Evolutionary conservation across 2,113 vertebrate genomes (phyloP), one percentile per base, ranked within the genome.

Genomic region (Bothrops jararaca): DNA sequence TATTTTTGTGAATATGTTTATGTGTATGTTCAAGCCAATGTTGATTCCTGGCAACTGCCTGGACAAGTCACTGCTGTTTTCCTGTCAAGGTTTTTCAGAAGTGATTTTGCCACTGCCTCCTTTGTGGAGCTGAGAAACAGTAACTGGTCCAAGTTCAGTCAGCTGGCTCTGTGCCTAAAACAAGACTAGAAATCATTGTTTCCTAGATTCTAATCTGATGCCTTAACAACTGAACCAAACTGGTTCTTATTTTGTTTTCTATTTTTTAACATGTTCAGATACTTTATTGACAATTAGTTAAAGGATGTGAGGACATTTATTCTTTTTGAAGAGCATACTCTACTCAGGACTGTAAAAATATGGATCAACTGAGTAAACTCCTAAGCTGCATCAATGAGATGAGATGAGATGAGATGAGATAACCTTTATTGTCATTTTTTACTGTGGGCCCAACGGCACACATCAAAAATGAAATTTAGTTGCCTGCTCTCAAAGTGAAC

Each of bases 201-300:
- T 74, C n/a, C 13, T 34, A 18, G n/a, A 7, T 34, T 39, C 69
- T 39, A 7, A 8, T 20, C 34, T 80, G 18, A 6, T 39, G 15
- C 18, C 69, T 80, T 39, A 42, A 80, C 69, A 18, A 39, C 18
- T 9, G 18, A 7, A 80, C n/a, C 34, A 39, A 80, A 80, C 69
- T 80, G 69, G 69, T 39, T 80, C 85, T 1, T 22, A 64, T 87
- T 54, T 85, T 92, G 80, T 57, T 94, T 96, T 58, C 85, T 94
- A 54, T 39, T 90, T 94, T 52, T 88, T 91, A 89, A 94, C 95
- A 92, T 92, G 92, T 94, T 74, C 91, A 85, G 54, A 18, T 26
- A 64, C 48, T 86, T 23, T 74, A 34, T 18, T 57, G 85, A 50
- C 42, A 69, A 94, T 7, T 8, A 58, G 11, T 39, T 56, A 42